Base-by-base conservation (phyloP, 2,113 vertebrate species). In the Apeltes quadracus region DNA sequence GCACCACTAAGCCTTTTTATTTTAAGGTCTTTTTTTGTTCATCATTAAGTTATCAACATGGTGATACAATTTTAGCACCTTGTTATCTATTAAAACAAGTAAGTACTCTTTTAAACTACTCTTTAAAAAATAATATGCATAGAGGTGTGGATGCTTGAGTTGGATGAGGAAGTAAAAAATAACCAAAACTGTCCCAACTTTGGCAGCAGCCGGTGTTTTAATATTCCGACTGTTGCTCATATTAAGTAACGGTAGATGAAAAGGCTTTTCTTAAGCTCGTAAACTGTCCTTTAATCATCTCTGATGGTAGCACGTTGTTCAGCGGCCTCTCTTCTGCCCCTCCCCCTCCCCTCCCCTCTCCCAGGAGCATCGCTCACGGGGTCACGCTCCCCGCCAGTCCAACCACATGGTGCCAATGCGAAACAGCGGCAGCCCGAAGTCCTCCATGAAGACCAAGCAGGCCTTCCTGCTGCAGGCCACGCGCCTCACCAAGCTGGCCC, bases 381-480 rank as follows among this genome's bases (percentile, higher is more conserved):
- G 95, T 53, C 97, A 98, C 32, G 90, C 94, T 61, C 94, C 95
- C 43, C 95, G 96, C 66, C 97, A 98, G 92, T 95, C 95, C 85
- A 95, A 94, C 14, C 96, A 98, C 89, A 96, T 96, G 85, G 94
- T 95, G 55, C 97, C 97, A 1, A 95, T 98, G 66, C 93, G 95
- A 34, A 97, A 97, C 92, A 96, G 95, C 23, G 96, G 96, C 78
- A 98, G 96, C 70, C 97, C 96, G n/a, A 97, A 97, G 87, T 98
- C 96, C 11, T 94, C 96, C 14, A 96, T 97, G 96, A 98, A 97
- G 93, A 98, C 97, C 22, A 97, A 96, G 87, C 97, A 97, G 82
- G 96, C 97, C 43, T 98, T 98, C 93, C 96, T 98, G 62, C 96
- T 98, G 55, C 97, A 97, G 92, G 96, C 96, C 69, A 97, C 96